Evolutionary conservation across 2,888 invertebrate species (phyloP), one percentile per base, ranked within the genome.

Genomic region (Machimus rusticus): DNA sequence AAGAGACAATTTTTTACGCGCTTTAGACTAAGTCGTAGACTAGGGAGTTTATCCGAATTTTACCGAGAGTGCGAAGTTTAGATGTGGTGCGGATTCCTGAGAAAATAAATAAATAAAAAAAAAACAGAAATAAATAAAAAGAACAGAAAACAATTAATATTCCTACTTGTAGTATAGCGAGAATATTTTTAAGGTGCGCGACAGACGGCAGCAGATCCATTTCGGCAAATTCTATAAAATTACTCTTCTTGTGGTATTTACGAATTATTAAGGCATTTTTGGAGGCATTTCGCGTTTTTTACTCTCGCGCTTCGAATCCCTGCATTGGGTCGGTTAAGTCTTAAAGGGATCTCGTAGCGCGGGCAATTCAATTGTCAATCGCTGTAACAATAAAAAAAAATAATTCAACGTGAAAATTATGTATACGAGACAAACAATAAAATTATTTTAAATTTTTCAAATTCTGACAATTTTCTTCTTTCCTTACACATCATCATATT

Each of bases 381-480:
- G 43, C 37, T 23, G 55, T 51, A 81, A 55, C 81, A 51, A 81
- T 81, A 55, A 81, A 34, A 37, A 43, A 43, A 46, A 46, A 74
- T 5, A 79, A 81, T 81, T 81, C 51, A 55, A 81, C 8, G 43
- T 51, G 55, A 81, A 51, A 81, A 51, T 81, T 51, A 81, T 81
- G 81, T 81, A 81, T 81, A 81, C 81, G 81, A 81, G 16, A 55
- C 46, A 78, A 81, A 51, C 46, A 81, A 55, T 55, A 81, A 81
- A 55, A 34, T 81, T 81, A 81, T 81, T 81, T 81, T 81, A 81
- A 81, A 81, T 81, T 81, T 81, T 81, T 46, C 66, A 66, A 51
- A 23, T 28, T 28, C 12, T 66, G 66, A 12, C 3, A 12, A 23
- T 66, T 66, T 66, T 28, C 5, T 66, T 66, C 14, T 23, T 66